These are phyloP conservation scores for Drosophila cardini DNA, from an alignment of 1,140 invertebrate species.

Conservation along the genomic window DNA sequence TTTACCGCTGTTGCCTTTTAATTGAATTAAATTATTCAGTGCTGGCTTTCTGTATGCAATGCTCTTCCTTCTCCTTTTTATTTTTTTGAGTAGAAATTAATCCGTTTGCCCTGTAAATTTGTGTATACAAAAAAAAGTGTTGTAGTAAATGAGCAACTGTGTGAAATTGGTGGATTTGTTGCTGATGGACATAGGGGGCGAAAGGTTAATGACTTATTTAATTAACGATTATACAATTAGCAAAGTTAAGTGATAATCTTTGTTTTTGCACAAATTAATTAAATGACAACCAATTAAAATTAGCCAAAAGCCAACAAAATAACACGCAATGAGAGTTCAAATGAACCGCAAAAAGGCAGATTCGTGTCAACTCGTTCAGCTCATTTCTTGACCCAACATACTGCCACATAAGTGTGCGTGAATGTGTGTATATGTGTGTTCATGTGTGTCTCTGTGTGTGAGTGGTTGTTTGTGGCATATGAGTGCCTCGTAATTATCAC, in stretches of 20 bases:
- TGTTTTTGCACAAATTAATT: conserved; percentile 41
- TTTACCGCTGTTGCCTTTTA: conserved; percentile 37
- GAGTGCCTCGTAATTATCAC: conserved; percentile 37
- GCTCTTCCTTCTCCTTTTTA: conserved; percentile 5
- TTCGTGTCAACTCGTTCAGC: background rate
- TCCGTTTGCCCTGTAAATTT: conserved; percentile 15
- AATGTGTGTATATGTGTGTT: background rate
- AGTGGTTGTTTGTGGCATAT: background rate
- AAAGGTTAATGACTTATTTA: conserved; percentile 25
- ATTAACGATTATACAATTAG: conserved; percentile 34
- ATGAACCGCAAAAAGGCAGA: conserved; percentile 48
- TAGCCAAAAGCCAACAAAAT: conserved; percentile 18
- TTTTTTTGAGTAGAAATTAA: conserved; percentile 18
- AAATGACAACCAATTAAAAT: conserved; percentile 34
- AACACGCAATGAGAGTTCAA: conserved; percentile 45
- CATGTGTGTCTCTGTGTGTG: background rate
- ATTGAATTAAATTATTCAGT: conserved; percentile 77
- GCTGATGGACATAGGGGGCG: background rate
- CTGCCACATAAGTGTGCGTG: background rate
- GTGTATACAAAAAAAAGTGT: background rate
- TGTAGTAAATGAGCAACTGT: background rate
- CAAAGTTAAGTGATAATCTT: conserved; percentile 29
- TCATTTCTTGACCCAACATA: conserved; percentile 16
- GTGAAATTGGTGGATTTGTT: too few relatives aligned
- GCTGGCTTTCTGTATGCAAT: conserved; percentile 27